Base-by-base conservation (phyloP, 1,140 invertebrate genomes). In the Bombus superbus region DNA sequence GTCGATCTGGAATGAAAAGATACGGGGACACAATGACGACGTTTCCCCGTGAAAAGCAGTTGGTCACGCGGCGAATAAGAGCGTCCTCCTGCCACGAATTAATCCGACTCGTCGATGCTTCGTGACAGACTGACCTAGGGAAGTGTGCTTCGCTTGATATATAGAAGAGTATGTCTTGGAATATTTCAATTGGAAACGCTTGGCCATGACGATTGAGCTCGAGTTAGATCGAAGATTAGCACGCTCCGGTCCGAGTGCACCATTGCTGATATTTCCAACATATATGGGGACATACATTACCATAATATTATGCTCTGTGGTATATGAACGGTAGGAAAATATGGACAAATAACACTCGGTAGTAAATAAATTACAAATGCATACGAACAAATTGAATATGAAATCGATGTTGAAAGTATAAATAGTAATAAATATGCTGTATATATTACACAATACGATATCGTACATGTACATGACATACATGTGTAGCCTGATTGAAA, bases 1-100 rank as follows among this genome's bases (percentile, higher is more conserved):
- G 75, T 86, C 87, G 76, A 89, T 89, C 84, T 74, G 79, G 53
- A 72, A 88, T 64, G 88, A 86, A 79, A 88, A 82, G 87, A 82
- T 82, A 88, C 80, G 57, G 25, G 40, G 66, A n/a, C 62, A 66
- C 73, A 59, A 89, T 88, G 80, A 73, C 78, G 53, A 72, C 44
- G 64, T 68, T 38, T 86, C 40, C 57, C 47, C 18, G 69, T 4
- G 25, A 66, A 47, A 77, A 77, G 15, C n/a, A 66, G 38, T 25
- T 40, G 57, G 75, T 22, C 75, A 62, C 53, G 59, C 28, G 53
- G 83, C 57, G 86, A 86, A 76, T 74, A 38, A 80, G 85, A 66
- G n/a, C 25, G 13, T 42, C 25, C 68, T 44, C 35, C 35, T 32
- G 44, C 44, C 38, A 69, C 64, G 66, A 79, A 79, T 78, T 84